A percentile compares a stretch with the other conserved stretches of the same genome.
phyloP scores from a whole-genome alignment of 2,888 invertebrate genomes.

The Caenorhabditis sp. region DNA sequence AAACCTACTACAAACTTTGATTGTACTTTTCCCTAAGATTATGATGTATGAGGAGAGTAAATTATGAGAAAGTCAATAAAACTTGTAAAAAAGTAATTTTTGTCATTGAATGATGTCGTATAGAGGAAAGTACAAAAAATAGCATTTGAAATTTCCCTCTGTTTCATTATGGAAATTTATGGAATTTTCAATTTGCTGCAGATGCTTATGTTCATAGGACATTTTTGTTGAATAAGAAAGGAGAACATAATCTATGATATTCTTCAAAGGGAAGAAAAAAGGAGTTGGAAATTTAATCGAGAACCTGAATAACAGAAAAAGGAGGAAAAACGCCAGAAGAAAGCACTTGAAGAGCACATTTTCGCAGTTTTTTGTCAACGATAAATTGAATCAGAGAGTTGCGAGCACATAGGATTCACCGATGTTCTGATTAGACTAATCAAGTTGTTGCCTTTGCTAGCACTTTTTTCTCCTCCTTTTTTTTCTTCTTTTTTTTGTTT shows the following conservation, averaged over 20 bases:
- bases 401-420: conserved; percentile 32
- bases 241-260: background rate
- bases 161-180: conserved; percentile 1
- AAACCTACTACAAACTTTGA: too few species aligned
- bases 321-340: background rate
- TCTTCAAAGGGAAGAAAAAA: background rate
- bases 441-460: conserved; percentile 30
- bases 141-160: background rate
- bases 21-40: too few species aligned
- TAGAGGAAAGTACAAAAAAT: background rate
- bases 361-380: conserved; percentile 4
- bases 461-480: conserved; percentile 10
- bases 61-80: too few species aligned
- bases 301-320: background rate
- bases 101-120: background rate
- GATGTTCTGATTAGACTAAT: conserved; percentile 48
- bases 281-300: background rate
- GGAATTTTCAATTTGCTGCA: background rate
- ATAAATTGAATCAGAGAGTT: conserved; percentile 44
- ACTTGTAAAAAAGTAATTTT: background rate
- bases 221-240: background rate
- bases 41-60: too few species aligned
- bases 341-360: conserved; percentile 8
- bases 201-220: background rate
- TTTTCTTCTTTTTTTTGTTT: conserved; percentile 18